A percentile compares a stretch with the other conserved stretches of the same genome.
Conservation (phyloP, 2,888 invertebrate species). For the Tortricodes alternella region DNA sequence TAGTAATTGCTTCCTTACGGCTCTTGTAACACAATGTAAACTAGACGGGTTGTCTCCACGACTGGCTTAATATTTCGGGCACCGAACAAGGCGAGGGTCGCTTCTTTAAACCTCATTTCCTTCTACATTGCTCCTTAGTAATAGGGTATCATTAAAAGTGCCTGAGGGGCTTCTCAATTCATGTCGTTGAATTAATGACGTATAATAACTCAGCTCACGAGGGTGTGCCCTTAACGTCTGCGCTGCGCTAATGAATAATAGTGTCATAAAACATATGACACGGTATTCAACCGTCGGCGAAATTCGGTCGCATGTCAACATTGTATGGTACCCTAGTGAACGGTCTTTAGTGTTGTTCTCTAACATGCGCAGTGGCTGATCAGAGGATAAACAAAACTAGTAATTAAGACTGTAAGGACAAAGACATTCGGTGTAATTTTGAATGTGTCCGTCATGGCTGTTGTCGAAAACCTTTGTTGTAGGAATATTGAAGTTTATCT, state of each 20-base stretch:
- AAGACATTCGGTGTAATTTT: too few species aligned
- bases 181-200: conserved; percentile 62
- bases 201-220: conserved; percentile 56
- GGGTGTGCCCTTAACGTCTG: conserved; percentile 43
- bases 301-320: conserved; percentile 22
- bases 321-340: conserved; percentile 15
- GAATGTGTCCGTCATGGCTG: too few species aligned
- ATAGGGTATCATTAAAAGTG: conserved; percentile 57
- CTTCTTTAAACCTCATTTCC: conserved; percentile 49
- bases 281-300: conserved; percentile 35
- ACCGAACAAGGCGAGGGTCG: not conserved
- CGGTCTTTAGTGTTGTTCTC: too few species aligned
- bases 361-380: too few species aligned
- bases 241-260: conserved; percentile 49
- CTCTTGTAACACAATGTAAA: too few species aligned
- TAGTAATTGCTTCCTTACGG: too few species aligned
- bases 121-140: conserved; percentile 54
- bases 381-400: too few species aligned
- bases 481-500: too few species aligned
- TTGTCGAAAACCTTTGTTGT: too few species aligned
- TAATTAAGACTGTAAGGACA: too few species aligned
- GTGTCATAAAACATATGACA: conserved; percentile 42
- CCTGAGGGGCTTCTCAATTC: conserved; percentile 48
- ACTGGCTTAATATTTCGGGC: not conserved
- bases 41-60: not conserved